Conservation (phyloP, 1,140 invertebrate genomes). For the Wasmannia auropunctata region DNA sequence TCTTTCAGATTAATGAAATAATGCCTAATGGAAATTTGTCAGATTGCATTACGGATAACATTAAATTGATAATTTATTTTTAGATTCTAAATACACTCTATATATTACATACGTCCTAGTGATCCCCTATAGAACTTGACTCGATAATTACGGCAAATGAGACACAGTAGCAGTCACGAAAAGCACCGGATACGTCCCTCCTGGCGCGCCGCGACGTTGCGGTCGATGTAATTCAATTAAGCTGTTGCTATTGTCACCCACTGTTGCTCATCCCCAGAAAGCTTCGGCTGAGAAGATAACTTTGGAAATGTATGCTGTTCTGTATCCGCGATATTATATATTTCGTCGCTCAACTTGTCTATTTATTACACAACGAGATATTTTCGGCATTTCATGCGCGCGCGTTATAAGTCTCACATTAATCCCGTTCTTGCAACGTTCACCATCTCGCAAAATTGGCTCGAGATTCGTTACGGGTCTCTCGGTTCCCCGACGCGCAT, state of each 20-base stretch:
- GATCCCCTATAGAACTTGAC: not conserved
- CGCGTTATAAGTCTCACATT: too few species aligned
- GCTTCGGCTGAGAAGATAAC: constrained; percentile 30
- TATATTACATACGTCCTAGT: not conserved
- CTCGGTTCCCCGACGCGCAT: not conserved
- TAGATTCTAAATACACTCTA: not conserved
- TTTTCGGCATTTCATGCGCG: not conserved
- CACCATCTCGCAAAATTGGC: not conserved
- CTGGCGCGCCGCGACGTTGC: constrained; percentile 35
- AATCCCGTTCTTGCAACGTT: not conserved
- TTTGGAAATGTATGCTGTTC: constrained; percentile 30
- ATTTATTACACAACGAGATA: not conserved
- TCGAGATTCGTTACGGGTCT: constrained; percentile 12
- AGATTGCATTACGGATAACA: not conserved
- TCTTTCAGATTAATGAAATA: not conserved
- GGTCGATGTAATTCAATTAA: constrained; percentile 71
- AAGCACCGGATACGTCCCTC: constrained; percentile 55
- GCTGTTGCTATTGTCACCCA: constrained; percentile 61
- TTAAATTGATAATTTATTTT: not conserved
- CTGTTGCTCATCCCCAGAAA: constrained; percentile 7
- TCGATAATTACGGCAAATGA: constrained; percentile 63
- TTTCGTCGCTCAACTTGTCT: not conserved
- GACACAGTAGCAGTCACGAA: constrained; percentile 47
- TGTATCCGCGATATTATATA: not conserved
- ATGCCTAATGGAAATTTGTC: not conserved